phyloP scores from a whole-genome alignment of 2,113 vertebrate genomes.

The Diglossa brunneiventris region DNA sequence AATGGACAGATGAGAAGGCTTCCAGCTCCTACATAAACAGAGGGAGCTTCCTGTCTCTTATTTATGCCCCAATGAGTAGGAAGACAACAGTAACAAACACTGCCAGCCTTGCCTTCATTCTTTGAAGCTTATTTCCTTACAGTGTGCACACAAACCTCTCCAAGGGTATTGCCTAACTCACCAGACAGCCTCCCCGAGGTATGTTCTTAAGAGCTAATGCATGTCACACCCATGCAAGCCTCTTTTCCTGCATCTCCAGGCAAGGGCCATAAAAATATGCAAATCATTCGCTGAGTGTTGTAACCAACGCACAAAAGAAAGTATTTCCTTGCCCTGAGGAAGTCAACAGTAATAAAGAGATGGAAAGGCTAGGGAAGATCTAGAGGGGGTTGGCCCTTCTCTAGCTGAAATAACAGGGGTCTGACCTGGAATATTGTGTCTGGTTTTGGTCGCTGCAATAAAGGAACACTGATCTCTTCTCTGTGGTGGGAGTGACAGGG shows the following conservation, averaged over 20 bases:
- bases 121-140: neutral
- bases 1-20: neutral
- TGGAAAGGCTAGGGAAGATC: neutral
- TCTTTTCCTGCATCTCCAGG: constrained; percentile 55
- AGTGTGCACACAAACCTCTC: neutral
- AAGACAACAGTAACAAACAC: neutral
- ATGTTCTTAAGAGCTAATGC: constrained; percentile 3
- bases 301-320: neutral
- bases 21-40: neutral
- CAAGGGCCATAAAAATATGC: constrained; percentile 29
- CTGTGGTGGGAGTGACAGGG: neutral
- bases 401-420: neutral
- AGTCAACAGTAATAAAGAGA: neutral
- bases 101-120: neutral
- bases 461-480: neutral
- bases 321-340: constrained; percentile 49
- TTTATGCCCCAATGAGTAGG: neutral
- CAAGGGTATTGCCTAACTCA: constrained; percentile 27
- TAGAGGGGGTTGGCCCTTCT: neutral
- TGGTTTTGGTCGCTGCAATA: neutral
- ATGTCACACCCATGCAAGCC: constrained; percentile 17
- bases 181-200: neutral
- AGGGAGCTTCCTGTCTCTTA: neutral
- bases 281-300: neutral
- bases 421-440: neutral